phyloP scores from a whole-genome alignment of 2,888 invertebrate species.

The Heliconius erato region DNA sequence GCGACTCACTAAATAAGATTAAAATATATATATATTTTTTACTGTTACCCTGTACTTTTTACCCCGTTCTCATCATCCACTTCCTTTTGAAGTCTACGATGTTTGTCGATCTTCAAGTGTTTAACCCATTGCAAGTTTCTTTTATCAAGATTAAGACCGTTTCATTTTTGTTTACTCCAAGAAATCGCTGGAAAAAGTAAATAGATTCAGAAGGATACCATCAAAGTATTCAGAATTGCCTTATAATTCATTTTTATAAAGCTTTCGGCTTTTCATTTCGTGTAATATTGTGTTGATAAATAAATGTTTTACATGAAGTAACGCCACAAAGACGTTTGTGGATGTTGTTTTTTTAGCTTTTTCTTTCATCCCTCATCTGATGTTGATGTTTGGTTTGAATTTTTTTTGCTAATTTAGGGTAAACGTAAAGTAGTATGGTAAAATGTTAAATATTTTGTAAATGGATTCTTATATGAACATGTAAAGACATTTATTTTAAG shows the following conservation, averaged over 20 bases:
- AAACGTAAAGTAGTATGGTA: neutral
- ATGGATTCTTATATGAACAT: neutral
- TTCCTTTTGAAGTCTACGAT: constrained; percentile 57
- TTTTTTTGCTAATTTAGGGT: constrained; percentile 10
- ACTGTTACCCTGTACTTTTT: constrained; percentile 53
- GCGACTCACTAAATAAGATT: constrained; percentile 79
- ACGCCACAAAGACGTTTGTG: constrained; percentile 29
- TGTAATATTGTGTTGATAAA: constrained; percentile 39
- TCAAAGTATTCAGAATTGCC: constrained; percentile 52
- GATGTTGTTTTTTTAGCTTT: constrained; percentile 30
- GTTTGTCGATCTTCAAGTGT: constrained; percentile 57
- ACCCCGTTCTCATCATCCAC: constrained; percentile 58
- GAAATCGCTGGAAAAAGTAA: constrained; percentile 51
- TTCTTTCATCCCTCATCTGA: constrained; percentile 31
- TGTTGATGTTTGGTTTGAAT: constrained; percentile 19
- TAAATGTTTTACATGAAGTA: constrained; percentile 32
- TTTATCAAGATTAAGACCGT: constrained; percentile 57
- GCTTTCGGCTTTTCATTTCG: constrained; percentile 39
- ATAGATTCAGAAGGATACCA: constrained; percentile 51
- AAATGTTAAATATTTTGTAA: neutral
- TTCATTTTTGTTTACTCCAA: constrained; percentile 55
- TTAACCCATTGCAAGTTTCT: constrained; percentile 57
- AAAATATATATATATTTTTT: constrained; percentile 69
- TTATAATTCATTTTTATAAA: constrained; percentile 48
- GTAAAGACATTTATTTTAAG: neutral